Evolutionary conservation across 2,888 invertebrate species (phyloP).

Genomic region (Spilosoma lubricipeda): DNA sequence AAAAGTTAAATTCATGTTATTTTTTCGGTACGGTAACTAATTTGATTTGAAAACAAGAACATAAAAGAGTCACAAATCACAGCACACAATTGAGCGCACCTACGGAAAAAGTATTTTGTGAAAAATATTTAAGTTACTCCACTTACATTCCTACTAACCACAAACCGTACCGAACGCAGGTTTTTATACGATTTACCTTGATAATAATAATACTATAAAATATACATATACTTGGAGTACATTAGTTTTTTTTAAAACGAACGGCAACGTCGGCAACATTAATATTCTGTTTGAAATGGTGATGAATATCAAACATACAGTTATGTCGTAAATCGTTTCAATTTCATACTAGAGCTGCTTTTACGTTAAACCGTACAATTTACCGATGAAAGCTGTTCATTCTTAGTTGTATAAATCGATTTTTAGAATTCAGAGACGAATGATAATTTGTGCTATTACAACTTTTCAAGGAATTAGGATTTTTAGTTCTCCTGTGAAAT

Average conservation of each 20-base stretch:
- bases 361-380: background rate
- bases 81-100: background rate
- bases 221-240: background rate
- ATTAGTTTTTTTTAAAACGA: background rate
- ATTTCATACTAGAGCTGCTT: background rate
- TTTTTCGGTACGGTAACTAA: too few relatives aligned
- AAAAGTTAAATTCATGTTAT: too few relatives aligned
- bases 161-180: background rate
- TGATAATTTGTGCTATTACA: background rate
- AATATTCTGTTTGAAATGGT: background rate
- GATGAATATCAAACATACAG: background rate
- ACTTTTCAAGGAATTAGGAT: background rate
- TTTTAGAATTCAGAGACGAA: background rate
- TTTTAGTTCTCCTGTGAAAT: background rate
- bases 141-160: background rate
- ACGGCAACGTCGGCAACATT: background rate
- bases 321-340: background rate
- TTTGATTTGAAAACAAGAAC: background rate
- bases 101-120: background rate
- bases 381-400: background rate
- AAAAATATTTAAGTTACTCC: background rate
- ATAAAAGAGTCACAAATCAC: background rate
- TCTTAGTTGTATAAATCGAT: background rate
- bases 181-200: background rate
- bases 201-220: background rate